phyloP scores from a whole-genome alignment of 2,888 invertebrate species.

The Mythimna vitellina region DNA sequence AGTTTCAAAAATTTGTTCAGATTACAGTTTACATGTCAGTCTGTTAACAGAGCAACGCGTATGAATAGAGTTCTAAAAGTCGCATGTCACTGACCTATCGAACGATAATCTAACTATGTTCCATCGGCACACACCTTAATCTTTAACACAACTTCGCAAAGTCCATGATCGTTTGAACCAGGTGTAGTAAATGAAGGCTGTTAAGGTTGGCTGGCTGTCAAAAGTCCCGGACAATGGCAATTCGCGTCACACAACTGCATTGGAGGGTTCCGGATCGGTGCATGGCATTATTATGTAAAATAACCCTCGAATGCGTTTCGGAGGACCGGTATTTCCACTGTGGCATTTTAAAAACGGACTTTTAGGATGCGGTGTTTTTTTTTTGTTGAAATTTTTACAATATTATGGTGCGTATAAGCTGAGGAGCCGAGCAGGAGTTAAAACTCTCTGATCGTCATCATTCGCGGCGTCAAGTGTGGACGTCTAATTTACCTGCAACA shows the following conservation, averaged over 20 bases:
- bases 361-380: slow-evolving; percentile 3
- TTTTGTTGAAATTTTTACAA: background rate
- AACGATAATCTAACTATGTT: slow-evolving; percentile 49
- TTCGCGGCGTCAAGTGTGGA: no score
- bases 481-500: no score
- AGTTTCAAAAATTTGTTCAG: slow-evolving; percentile 3
- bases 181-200: slow-evolving; percentile 50
- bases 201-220: slow-evolving; percentile 79
- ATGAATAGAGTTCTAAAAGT: slow-evolving; percentile 61
- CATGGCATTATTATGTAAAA: slow-evolving; percentile 73
- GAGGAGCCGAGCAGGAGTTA: no score
- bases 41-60: slow-evolving; percentile 41
- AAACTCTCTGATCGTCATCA: no score
- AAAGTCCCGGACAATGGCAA: slow-evolving; percentile 77
- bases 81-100: slow-evolving; percentile 70
- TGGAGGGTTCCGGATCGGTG: slow-evolving; percentile 74
- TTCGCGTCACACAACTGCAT: slow-evolving; percentile 72
- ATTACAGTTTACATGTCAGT: slow-evolving; percentile 39
- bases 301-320: slow-evolving; percentile 50
- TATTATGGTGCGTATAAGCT: background rate
- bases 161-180: slow-evolving; percentile 53
- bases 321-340: slow-evolving; percentile 7
- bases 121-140: slow-evolving; percentile 25
- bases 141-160: slow-evolving; percentile 45
- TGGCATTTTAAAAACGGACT: background rate